Conservation (phyloP, 2,888 invertebrate genomes). For the Apamea epomidion region DNA sequence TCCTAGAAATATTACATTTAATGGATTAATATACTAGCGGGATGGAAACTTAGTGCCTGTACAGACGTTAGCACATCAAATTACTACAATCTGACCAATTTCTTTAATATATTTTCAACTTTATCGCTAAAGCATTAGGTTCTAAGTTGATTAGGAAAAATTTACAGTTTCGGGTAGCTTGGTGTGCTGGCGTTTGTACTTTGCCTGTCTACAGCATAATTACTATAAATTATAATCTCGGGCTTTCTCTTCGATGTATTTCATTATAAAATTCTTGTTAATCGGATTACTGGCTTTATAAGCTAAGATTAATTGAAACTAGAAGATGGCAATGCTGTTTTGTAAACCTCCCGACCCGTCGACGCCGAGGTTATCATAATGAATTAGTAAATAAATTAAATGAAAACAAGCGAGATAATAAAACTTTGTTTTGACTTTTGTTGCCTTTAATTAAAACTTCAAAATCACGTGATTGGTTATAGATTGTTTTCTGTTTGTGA, state of each 20-base stretch:
- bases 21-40: not conserved
- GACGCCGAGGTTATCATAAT: conserved; percentile 51
- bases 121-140: too few species aligned
- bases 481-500: conserved; percentile 25
- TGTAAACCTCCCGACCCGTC: conserved; percentile 33
- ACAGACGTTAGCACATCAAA: too few species aligned
- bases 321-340: conserved; percentile 49
- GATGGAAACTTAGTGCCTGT: not conserved
- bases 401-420: conserved; percentile 49
- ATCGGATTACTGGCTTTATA: conserved; percentile 46
- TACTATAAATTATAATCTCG: conserved; percentile 37
- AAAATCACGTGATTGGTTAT: conserved; percentile 38
- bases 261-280: conserved; percentile 34
- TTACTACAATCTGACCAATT: too few species aligned
- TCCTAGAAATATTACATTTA: not conserved
- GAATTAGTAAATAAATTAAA: conserved; percentile 55
- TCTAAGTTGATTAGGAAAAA: too few species aligned
- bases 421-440: conserved; percentile 44
- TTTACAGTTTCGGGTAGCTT: too few species aligned
- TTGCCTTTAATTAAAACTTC: conserved; percentile 44
- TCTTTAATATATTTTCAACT: too few species aligned
- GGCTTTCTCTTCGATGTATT: conserved; percentile 30
- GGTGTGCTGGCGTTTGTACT: too few species aligned
- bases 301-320: conserved; percentile 54
- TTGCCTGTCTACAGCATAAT: conserved; percentile 9